A percentile compares a stretch with the other conserved stretches of the same genome.
These are phyloP conservation scores for Lithophane ornitopus DNA, from an alignment of 2,888 invertebrate genomes.

Conservation along the genomic window DNA sequence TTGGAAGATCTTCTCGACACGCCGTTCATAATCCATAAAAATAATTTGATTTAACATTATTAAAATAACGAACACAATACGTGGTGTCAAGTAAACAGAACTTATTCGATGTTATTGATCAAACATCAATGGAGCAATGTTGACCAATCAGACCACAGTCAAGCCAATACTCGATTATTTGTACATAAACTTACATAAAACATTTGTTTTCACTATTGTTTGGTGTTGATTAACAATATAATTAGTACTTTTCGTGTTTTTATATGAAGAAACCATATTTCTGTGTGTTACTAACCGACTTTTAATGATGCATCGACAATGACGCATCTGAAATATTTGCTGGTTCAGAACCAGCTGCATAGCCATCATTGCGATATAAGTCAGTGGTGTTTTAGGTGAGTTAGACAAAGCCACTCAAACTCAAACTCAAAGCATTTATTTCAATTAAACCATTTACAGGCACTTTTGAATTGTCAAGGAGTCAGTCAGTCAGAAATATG, in stretches of 20 bases:
- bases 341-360: not conserved
- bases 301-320: not conserved
- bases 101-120: slow-evolving; percentile 31
- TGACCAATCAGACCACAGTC: slow-evolving; percentile 27
- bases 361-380: too few species aligned
- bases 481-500: too few species aligned
- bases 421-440: too few species aligned
- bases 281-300: not conserved
- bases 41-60: not conserved
- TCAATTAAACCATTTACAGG: too few species aligned
- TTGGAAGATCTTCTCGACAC: not conserved
- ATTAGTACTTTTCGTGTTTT: not conserved
- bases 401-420: not conserved
- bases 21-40: too few species aligned
- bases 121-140: slow-evolving; percentile 22
- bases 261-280: not conserved
- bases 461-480: too few species aligned
- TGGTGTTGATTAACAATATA: not conserved
- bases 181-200: not conserved
- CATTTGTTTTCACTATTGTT: not conserved
- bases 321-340: not conserved
- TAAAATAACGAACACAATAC: slow-evolving; percentile 8
- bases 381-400: too few species aligned
- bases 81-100: slow-evolving; percentile 2
- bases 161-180: slow-evolving; percentile 7